phyloP scores from a whole-genome alignment of 2,888 invertebrate genomes.

The Plagodis dolabraria region DNA sequence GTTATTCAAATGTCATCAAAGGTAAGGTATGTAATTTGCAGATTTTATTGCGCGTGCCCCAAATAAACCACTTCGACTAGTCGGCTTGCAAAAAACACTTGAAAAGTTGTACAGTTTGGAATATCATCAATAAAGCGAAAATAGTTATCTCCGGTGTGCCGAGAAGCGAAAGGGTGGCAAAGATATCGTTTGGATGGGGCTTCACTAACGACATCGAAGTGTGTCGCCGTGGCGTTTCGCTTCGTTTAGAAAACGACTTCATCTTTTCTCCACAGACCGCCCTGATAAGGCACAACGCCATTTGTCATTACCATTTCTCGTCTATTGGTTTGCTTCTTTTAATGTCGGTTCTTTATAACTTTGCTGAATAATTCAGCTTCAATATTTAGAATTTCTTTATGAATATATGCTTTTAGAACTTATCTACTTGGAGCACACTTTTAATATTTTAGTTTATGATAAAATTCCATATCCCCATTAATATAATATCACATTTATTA shows the following conservation, averaged over 20 bases:
- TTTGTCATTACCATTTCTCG: constrained; percentile 72
- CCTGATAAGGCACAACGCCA: constrained; percentile 64
- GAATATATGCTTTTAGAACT: too few species aligned
- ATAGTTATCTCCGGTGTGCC: constrained; percentile 57
- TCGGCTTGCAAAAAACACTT: constrained; percentile 28
- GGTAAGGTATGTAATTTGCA: constrained; percentile 4
- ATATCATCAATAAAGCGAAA: constrained; percentile 53
- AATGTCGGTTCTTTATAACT: constrained; percentile 14
- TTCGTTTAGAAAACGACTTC: constrained; percentile 60
- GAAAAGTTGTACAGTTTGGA: constrained; percentile 46
- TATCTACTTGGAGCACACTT: too few species aligned
- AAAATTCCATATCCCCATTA: neutral
- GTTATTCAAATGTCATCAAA: constrained; percentile 6
- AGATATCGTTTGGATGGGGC: constrained; percentile 61
- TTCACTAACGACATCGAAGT: constrained; percentile 66
- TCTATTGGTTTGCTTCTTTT: constrained; percentile 39
- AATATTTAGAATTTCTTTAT: too few species aligned
- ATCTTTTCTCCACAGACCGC: constrained; percentile 60
- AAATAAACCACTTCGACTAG: constrained; percentile 16
- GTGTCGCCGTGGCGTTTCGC: constrained; percentile 54
- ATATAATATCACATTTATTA: neutral
- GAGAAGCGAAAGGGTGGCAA: constrained; percentile 49
- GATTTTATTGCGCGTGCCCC: constrained; percentile 18
- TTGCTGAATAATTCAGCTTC: neutral
- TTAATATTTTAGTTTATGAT: too few species aligned